A percentile compares a stretch with the other conserved stretches of the same genome.
Conservation (phyloP, 30 jellyfish, hydroid and myxozoan genomes). For the Sanderia malayensis region DNA sequence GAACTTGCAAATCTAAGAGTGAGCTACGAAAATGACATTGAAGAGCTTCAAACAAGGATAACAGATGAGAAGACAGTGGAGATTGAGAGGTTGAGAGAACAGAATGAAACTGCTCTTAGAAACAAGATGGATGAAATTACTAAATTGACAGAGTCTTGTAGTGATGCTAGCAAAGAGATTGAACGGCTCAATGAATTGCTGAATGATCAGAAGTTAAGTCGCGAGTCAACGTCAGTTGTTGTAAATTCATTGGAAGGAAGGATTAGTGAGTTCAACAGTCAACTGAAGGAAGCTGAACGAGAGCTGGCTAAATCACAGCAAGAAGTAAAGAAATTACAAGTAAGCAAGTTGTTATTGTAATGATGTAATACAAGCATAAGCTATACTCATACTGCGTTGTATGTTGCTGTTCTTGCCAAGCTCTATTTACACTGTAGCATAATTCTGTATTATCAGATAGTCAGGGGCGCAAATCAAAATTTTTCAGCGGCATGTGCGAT, state of each 20-base stretch:
- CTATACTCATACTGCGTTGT: too few relatives aligned
- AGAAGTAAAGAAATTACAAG: constrained; percentile 27
- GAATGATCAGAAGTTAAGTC: neutral
- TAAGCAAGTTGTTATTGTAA: too few relatives aligned
- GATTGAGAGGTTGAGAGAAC: constrained; percentile 5
- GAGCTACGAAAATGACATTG: constrained; percentile 4
- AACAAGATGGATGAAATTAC: neutral
- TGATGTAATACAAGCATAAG: too few relatives aligned
- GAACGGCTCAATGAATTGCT: neutral
- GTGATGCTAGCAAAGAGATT: neutral
- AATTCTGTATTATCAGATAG: too few relatives aligned
- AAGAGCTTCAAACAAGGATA: neutral
- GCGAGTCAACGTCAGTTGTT: neutral
- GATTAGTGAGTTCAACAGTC: neutral
- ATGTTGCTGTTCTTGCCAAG: too few relatives aligned
- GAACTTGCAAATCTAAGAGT: neutral
- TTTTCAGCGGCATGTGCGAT: too few relatives aligned
- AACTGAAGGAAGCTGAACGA: constrained; percentile 17
- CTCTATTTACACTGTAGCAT: too few relatives aligned
- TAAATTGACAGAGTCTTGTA: neutral
- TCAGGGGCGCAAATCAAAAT: too few relatives aligned
- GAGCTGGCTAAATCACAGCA: constrained; percentile 10
- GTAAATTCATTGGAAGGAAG: neutral
- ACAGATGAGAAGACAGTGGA: constrained; percentile 13
- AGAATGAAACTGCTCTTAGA: neutral